Evolutionary conservation across 2,113 vertebrate species (phyloP), one percentile per base, ranked within the genome.

Genomic region (Anoplopoma fimbria): DNA sequence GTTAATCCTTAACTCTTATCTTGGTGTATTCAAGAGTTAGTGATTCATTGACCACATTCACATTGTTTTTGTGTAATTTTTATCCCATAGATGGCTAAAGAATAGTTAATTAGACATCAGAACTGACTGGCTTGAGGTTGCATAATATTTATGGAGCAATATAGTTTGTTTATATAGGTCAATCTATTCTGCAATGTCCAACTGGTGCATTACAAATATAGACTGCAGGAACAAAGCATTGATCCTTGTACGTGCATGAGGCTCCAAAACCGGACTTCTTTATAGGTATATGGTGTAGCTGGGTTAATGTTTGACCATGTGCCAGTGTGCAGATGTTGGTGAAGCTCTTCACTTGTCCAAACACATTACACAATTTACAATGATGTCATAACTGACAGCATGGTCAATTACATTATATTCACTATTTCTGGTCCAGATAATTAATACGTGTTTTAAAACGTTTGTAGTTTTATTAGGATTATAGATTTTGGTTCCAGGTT

Each of bases 261-360:
- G 8, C 25, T 49, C 19, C 3, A 6, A 60, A 15, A 65, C 8
- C 14, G 29, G 27, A 69, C 58, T 55, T 34, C 19, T 67, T n/a
- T 38, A 29, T 69, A 38, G 10, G 13, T 25, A 31, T 64, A 61
- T 55, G 17, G 7, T 25, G 17, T n/a, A 13, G 23, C 25, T 27
- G 25, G 68, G 63, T 67, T 77, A 79, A 71, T 78, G 61, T 69
- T 87, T 83, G n/a, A 77, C 58, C 73, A 25, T 74, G 25, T 31
- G 9, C 10, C 9, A 67, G 34, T 31, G 31, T 73, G 40, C 76
- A 69, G 34, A 76, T 12, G 45, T 63, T 19, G 13, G 4, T 51
- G 55, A 29, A 25, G 27, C n/a, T 27, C 15, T 47, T 57, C 27
- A 84, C 17, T 33, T 57, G 19, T 38, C 3, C 29, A 79, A 82